Evolutionary conservation across 2,888 invertebrate genomes (phyloP), one percentile per base, ranked within the genome.

Genomic region (Fissipunctia ypsillon): DNA sequence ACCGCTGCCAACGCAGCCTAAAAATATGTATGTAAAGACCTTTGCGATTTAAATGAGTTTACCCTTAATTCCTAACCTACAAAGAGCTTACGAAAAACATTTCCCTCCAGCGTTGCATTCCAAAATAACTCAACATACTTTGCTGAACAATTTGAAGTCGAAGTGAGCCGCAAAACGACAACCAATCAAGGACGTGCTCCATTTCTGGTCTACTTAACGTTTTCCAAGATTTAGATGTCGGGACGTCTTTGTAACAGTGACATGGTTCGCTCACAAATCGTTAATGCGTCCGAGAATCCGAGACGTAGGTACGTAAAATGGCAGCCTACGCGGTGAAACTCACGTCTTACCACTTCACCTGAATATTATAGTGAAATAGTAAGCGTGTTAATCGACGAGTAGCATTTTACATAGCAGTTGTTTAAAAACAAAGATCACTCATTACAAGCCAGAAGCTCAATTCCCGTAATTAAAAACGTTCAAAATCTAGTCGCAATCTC

Each of bases 211-310:
- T 71, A 61, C 56, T 73, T 75, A 80, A 82, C 43, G 78, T 63
- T 80, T 82, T 76, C 79, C 43, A 73, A 76, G 74, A 84, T 79
- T 69, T 61, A 28, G 69, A 71, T 45, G 78, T 67, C 56, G 59
- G 66, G 66, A 82, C 85, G 85, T 86, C 86, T 80, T 64, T 73
- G 74, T 81, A 76, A 77, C 81, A 78, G 78, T 79, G 87, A 86
- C 86, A 88, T 83, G 85, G 83, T 84, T 80, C 65, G 68, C 79
- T 86, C 78, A 84, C 85, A 83, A 84, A 86, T 87, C 83, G 80
- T 82, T 83, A 84, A 80, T 82, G 81, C 72, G 63, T 77, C 70
- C 71, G 80, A 82, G 76, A 78, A 73, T 75, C 61, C 64, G 80
- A 82, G 72, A 74, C 71, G 74, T 59, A 82, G 84, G 84, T 59